Base-by-base conservation (phyloP, 2,888 invertebrate genomes). In the Labia minor region DNA sequence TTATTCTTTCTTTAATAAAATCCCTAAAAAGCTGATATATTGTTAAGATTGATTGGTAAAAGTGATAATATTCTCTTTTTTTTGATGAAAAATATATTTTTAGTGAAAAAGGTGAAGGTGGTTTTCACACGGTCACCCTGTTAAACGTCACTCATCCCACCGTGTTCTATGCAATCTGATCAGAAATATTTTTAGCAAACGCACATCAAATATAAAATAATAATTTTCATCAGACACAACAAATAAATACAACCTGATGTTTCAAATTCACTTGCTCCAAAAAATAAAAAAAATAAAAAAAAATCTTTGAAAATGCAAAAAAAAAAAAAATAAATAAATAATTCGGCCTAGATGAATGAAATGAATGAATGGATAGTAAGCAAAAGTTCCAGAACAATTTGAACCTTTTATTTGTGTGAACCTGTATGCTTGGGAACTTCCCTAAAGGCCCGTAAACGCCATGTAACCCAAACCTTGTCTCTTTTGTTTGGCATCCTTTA, bases 251-350 rank as follows among this genome's bases (percentile, higher is more conserved):
- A 26, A 26, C 26, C 26, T 49, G 49, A 49, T 49, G 49, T 49
- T 49, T 49, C 49, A 14, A 49, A 49, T 49, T 49, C 49, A 49
- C 49, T 49, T 49, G 49, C 49, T 49, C 49, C n/a, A 49, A 26
- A 26, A 26, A 26, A 26, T 26, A 26, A 26, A 26, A 26, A 26
- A 26, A 6, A 26, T 6, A 6, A 26, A 26, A 26, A 26, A 26
- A 26, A 26, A 26, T 6, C 26, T 26, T 6, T 6, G 8, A 26
- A 26, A 26, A 26, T 8, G 3, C 3, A 16, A 49, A 49, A 49
- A 49, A 49, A 49, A 49, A 16, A 49, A n/a, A n/a, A n/a, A n/a
- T 49, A 16, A 16, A 16, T 11, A 16, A 49, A 49, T n/a, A 16
- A 3, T 3, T 49, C 3, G n/a, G 49, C n/a, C n/a, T 49, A 11